Evolutionary conservation across 1,140 invertebrate genomes (phyloP).

Genomic region (Hermetia illucens): DNA sequence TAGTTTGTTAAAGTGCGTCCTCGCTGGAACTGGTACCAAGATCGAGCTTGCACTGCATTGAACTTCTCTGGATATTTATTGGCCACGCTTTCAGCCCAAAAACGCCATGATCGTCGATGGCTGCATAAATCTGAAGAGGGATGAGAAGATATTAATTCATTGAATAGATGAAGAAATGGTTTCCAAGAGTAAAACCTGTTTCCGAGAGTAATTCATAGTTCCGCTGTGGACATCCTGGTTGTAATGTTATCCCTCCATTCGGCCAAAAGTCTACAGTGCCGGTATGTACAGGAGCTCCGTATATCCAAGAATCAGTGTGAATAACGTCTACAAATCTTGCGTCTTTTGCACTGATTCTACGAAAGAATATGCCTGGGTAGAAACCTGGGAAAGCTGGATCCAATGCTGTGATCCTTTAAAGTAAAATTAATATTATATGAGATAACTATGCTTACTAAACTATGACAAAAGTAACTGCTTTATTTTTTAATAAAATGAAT

Average conservation of each 20-base stretch:
- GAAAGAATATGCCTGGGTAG: constrained; percentile 33
- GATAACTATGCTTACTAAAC: no score
- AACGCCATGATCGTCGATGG: constrained; percentile 40
- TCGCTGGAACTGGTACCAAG: constrained; percentile 20
- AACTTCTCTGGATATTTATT: constrained; percentile 25
- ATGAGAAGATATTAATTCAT: background rate
- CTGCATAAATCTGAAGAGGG: constrained; percentile 39
- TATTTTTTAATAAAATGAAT: no score
- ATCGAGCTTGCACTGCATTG: constrained; percentile 17
- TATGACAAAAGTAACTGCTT: no score
- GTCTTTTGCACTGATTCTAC: constrained; percentile 40
- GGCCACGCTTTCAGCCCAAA: constrained; percentile 36
- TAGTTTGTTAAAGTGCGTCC: background rate
- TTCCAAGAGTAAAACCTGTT: background rate
- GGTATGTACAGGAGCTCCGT: constrained; percentile 32
- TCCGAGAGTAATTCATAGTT: constrained; percentile 4
- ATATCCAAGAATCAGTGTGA: constrained; percentile 42
- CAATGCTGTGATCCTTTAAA: constrained; percentile 35
- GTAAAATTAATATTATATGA: no score
- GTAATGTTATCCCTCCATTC: constrained; percentile 35
- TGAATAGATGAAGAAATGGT: background rate
- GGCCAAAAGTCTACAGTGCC: constrained; percentile 41
- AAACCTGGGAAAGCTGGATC: constrained; percentile 40
- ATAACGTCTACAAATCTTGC: constrained; percentile 45
- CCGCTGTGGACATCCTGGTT: constrained; percentile 33